A percentile compares a stretch with the other conserved stretches of the same genome.
Evolutionary conservation across 2,888 invertebrate genomes (phyloP).

Genomic region (Myopa testacea): DNA sequence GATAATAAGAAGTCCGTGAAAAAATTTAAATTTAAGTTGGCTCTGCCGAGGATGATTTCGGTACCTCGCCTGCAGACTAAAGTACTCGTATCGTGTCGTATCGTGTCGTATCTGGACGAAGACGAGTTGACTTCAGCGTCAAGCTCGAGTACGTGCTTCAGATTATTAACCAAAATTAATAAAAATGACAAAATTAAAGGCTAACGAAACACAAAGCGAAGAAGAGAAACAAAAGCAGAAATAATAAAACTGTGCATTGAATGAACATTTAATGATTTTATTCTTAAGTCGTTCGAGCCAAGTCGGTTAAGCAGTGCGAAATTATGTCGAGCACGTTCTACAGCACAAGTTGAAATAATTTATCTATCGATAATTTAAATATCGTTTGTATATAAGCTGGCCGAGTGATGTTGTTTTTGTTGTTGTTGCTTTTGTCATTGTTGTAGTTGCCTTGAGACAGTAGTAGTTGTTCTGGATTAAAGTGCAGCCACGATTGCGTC

Average conservation of each 20-base stretch:
- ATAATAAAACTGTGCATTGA: not conserved
- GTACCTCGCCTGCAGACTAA: not conserved
- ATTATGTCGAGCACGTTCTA: conserved; percentile 36
- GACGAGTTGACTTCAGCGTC: not conserved
- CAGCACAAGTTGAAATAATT: not conserved
- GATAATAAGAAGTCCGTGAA: conserved; percentile 48
- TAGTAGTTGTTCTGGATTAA: not conserved
- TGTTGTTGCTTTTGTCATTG: not conserved
- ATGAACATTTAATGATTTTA: not conserved
- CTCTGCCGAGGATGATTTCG: conserved; percentile 7
- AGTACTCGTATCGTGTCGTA: not conserved
- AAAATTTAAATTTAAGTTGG: conserved; percentile 42
- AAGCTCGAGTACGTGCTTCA: not conserved
- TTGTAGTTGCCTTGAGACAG: conserved; percentile 1
- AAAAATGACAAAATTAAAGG: not conserved
- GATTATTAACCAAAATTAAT: not conserved
- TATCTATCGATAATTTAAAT: not conserved
- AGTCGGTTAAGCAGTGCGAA: conserved; percentile 36
- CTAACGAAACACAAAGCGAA: not conserved
- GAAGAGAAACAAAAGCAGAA: not conserved
- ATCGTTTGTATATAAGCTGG: not conserved
- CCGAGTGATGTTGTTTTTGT: not conserved
- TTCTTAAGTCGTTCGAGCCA: conserved; percentile 26
- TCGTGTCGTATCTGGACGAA: too few relatives aligned
- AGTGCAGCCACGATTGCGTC: conserved; percentile 7